These are phyloP conservation scores for Papilio xuthus DNA, from an alignment of 1,140 invertebrate genomes.

Conservation along the genomic window DNA sequence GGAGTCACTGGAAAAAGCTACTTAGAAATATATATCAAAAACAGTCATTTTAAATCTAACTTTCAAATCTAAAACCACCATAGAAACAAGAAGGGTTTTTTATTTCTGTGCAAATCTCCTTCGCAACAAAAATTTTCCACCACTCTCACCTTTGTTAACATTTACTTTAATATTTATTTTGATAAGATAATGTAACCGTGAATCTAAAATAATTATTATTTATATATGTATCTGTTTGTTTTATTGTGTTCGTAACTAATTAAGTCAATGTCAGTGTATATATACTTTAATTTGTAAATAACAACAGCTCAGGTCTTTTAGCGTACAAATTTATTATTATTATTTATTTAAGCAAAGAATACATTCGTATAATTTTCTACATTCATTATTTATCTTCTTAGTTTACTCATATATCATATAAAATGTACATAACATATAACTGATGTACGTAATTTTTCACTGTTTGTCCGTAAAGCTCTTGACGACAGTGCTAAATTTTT, in stretches of 20 bases:
- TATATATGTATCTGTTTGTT: neutral
- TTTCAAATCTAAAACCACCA: neutral
- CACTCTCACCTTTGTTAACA: neutral
- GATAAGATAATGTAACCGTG: conserved; percentile 15
- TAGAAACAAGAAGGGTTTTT: neutral
- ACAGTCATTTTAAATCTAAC: too few species aligned
- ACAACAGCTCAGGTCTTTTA: neutral
- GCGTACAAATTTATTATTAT: too few species aligned
- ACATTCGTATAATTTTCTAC: too few species aligned
- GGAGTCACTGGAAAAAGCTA: too few species aligned
- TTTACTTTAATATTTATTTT: conserved; percentile 21
- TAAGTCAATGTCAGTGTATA: neutral
- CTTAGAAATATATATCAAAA: too few species aligned
- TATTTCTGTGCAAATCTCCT: neutral
- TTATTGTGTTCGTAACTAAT: neutral
- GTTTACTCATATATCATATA: too few species aligned
- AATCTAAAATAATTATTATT: neutral
- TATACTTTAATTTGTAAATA: neutral
- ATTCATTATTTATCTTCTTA: too few species aligned
- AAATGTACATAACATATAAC: too few species aligned
- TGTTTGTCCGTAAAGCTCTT: neutral
- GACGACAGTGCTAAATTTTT: neutral
- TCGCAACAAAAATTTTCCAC: neutral
- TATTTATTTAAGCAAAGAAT: too few species aligned
- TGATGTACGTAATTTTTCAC: too few species aligned